Conservation (phyloP, 2,113 vertebrate genomes). For the Chaetops frenatus region DNA sequence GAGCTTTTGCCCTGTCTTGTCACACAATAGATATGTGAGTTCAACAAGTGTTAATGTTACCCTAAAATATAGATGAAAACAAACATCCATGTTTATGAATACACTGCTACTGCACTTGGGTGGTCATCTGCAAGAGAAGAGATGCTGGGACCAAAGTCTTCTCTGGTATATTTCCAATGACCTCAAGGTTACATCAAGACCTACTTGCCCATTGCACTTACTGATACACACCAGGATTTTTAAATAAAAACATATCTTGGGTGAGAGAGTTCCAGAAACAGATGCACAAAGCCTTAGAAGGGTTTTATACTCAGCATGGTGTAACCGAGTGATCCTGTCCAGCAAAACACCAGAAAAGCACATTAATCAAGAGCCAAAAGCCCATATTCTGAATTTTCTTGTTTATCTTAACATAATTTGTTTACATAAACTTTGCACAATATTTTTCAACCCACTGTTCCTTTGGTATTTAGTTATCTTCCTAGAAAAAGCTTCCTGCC, state of each 20-base stretch:
- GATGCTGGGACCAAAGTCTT: not conserved
- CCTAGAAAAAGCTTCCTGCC: conserved; percentile 30
- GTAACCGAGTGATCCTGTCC: not conserved
- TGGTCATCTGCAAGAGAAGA: not conserved
- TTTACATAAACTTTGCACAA: conserved; percentile 46
- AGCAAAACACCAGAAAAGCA: conserved; percentile 23
- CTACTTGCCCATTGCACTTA: not conserved
- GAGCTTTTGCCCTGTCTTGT: not conserved
- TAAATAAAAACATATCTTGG: conserved; percentile 34
- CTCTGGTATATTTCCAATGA: not conserved
- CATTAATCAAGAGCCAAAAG: conserved; percentile 22
- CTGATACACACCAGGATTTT: conserved; percentile 19
- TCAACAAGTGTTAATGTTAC: not conserved
- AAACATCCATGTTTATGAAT: not conserved
- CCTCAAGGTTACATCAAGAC: not conserved
- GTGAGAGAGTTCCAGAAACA: conserved; percentile 39
- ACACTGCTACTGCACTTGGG: not conserved
- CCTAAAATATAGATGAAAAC: not conserved
- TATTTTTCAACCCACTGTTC: conserved; percentile 28
- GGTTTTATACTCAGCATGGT: not conserved
- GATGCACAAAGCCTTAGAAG: not conserved
- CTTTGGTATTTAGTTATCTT: conserved; percentile 45
- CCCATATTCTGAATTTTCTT: not conserved
- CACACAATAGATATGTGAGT: not conserved
- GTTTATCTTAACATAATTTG: conserved; percentile 27